Conservation (phyloP, 1,140 invertebrate genomes). For the Saccostrea echinata region DNA sequence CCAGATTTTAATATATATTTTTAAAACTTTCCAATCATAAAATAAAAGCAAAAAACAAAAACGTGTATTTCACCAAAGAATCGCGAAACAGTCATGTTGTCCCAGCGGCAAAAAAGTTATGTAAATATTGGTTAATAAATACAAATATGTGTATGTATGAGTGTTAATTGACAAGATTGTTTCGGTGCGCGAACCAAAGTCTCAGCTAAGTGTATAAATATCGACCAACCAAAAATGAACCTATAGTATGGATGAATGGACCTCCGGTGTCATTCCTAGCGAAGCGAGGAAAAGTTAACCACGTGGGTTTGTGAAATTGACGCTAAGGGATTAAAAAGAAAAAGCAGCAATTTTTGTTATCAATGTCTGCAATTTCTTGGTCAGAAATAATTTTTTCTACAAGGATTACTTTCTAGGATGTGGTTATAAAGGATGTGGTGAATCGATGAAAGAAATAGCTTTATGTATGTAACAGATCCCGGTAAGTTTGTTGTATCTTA, state of each 20-base stretch:
- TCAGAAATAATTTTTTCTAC: not conserved
- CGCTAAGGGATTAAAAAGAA: not conserved
- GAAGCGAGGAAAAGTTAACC: not conserved
- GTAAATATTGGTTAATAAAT: conserved; percentile 16
- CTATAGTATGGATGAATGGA: no score
- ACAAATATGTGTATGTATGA: conserved; percentile 6
- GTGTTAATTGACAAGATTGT: not conserved
- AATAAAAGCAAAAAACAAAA: no score
- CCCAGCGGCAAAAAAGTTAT: not conserved
- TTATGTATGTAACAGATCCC: not conserved
- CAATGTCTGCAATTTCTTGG: not conserved
- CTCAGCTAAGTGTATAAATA: not conserved
- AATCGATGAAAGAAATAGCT: not conserved
- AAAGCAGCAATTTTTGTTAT: not conserved
- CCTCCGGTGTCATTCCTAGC: not conserved
- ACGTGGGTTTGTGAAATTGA: conserved; percentile 3
- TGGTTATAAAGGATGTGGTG: not conserved
- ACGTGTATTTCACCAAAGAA: no score
- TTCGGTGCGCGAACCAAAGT: not conserved
- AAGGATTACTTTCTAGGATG: not conserved
- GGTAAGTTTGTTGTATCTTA: not conserved
- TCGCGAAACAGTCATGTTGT: not conserved
- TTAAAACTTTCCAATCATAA: no score
- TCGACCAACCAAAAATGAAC: not conserved
- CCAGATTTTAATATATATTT: no score